Evolutionary conservation across 2,797 vertebrate genomes (phyloP).

Genomic region (Trichosurus vulpecula): DNA sequence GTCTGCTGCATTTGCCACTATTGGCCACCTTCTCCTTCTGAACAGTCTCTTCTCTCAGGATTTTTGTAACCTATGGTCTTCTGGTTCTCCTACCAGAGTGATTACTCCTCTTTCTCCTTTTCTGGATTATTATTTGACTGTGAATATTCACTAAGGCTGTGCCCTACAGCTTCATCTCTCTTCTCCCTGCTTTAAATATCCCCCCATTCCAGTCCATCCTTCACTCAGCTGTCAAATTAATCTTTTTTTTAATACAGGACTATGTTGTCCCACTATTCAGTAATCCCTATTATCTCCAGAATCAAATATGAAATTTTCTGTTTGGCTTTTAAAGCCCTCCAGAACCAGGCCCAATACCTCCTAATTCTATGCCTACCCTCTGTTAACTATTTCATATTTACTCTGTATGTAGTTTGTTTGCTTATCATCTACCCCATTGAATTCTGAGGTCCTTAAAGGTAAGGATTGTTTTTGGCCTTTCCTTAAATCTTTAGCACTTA

Average conservation of each 20-base stretch:
- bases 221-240: neutral
- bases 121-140: neutral
- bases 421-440: neutral
- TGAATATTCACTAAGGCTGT: neutral
- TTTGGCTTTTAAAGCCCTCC: neutral
- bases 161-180: neutral
- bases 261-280: neutral
- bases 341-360: neutral
- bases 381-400: neutral
- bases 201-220: neutral
- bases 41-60: neutral
- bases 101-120: neutral
- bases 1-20: neutral
- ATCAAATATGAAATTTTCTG: neutral
- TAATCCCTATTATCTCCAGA: neutral
- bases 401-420: neutral
- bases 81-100: neutral
- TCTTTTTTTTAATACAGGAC: neutral
- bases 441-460: neutral
- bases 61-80: neutral
- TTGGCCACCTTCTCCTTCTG: neutral
- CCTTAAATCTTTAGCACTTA: neutral
- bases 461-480: neutral
- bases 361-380: neutral
- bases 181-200: neutral